A percentile compares a stretch with the other conserved stretches of the same genome.
Conservation (phyloP, 2,797 vertebrate genomes). For the Sebastes kiyomatsui region DNA sequence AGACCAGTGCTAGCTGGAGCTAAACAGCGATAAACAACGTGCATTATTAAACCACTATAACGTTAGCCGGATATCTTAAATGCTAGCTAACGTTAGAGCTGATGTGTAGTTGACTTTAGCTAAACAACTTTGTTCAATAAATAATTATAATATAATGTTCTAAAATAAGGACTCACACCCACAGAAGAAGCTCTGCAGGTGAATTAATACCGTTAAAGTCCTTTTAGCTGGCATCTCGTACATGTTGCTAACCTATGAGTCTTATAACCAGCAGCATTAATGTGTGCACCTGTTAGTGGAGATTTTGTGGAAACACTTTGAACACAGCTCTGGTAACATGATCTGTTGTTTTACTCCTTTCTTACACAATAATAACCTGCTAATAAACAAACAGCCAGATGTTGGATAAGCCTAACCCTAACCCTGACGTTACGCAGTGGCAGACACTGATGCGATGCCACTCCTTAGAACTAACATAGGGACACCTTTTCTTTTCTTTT, state of each 20-base stretch:
- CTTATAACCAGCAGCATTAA: background rate
- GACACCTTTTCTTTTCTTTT: slow-evolving; percentile 24
- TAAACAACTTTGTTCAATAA: background rate
- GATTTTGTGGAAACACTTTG: background rate
- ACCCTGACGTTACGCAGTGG: background rate
- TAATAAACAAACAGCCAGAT: background rate
- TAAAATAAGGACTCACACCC: background rate
- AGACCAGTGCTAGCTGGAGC: too few species aligned
- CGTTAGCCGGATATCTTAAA: too few species aligned
- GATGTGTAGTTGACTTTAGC: background rate
- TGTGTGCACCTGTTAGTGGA: background rate
- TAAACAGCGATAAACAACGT: too few species aligned
- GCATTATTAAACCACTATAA: too few species aligned
- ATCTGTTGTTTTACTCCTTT: background rate
- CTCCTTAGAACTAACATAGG: slow-evolving; percentile 59
- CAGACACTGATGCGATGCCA: slow-evolving; percentile 44
- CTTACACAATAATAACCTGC: background rate
- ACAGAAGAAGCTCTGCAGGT: background rate
- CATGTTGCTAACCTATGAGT: background rate
- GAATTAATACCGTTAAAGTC: background rate
- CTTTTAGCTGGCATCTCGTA: background rate
- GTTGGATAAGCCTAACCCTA: too few species aligned
- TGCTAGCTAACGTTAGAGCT: too few species aligned
- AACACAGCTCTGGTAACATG: background rate
- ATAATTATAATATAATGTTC: background rate